These are phyloP conservation scores for Lanistes nyassanus DNA, from an alignment of 1,140 invertebrate genomes.

Conservation along the genomic window DNA sequence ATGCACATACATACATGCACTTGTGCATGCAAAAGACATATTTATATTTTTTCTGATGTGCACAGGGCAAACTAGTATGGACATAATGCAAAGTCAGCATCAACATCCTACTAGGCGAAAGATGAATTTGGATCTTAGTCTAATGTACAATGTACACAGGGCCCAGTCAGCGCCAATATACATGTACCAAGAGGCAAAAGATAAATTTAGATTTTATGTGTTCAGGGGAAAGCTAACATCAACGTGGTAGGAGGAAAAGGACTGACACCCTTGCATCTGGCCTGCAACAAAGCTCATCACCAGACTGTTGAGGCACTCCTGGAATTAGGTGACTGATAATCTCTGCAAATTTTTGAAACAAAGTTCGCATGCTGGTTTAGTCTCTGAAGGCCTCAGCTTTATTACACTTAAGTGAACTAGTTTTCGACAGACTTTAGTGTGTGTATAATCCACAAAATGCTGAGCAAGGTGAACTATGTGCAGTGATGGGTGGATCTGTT, in stretches of 20 bases:
- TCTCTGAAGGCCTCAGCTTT: too few relatives aligned
- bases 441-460: too few relatives aligned
- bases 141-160: too few relatives aligned
- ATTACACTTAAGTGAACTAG: too few relatives aligned
- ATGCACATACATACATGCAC: neutral
- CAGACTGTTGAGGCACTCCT: neutral
- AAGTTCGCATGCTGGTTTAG: neutral
- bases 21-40: neutral
- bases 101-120: too few relatives aligned
- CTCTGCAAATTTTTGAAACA: neutral
- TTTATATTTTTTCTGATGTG: neutral
- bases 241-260: neutral
- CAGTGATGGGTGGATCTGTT: too few relatives aligned
- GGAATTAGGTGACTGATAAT: neutral
- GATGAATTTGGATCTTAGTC: neutral
- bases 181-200: too few relatives aligned
- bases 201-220: neutral
- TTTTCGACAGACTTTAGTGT: too few relatives aligned
- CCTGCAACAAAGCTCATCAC: neutral
- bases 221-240: neutral
- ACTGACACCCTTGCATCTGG: conserved; percentile 11
- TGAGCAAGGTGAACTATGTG: too few relatives aligned
- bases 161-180: too few relatives aligned
- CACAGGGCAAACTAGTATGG: neutral
- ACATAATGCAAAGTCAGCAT: neutral